phyloP scores from a whole-genome alignment of 2,888 invertebrate species.

The Apocheima hispidaria region DNA sequence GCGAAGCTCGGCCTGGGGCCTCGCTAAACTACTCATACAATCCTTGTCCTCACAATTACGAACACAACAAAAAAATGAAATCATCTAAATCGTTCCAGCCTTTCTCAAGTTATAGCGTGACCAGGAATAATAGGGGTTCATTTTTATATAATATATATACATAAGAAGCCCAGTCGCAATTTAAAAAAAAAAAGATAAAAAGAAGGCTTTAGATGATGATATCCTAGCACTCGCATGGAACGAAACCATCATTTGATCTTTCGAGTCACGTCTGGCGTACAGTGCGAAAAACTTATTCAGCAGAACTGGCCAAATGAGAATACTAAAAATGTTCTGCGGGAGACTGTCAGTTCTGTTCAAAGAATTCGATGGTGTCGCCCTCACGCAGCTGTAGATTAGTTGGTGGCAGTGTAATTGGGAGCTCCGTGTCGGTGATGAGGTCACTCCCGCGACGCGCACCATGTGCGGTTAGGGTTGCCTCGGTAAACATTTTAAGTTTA shows the following conservation, averaged over 20 bases:
- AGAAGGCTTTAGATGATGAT: too few species aligned
- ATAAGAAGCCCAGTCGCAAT: too few species aligned
- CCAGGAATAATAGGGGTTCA: too few species aligned
- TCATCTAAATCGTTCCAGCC: too few species aligned
- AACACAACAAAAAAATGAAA: too few species aligned
- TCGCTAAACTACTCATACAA: too few species aligned
- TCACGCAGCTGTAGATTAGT: neutral
- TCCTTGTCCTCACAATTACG: too few species aligned
- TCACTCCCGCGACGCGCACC: constrained; percentile 44
- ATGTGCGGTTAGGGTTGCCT: constrained; percentile 25
- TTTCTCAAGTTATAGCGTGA: too few species aligned
- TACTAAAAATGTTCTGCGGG: neutral
- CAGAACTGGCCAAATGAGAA: neutral
- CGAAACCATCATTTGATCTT: neutral
- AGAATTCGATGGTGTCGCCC: neutral
- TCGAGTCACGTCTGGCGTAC: neutral
- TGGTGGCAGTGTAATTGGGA: constrained; percentile 29
- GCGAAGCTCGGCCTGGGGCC: too few species aligned
- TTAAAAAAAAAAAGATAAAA: too few species aligned
- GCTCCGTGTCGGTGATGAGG: constrained; percentile 44
- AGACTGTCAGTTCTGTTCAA: neutral
- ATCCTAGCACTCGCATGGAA: neutral
- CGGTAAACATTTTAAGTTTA: neutral
- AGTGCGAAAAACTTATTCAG: neutral
- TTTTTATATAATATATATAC: too few species aligned